Evolutionary conservation across 2,797 vertebrate species (phyloP), one percentile per base, ranked within the genome.

Genomic region (Dromococcyx pavoninus): DNA sequence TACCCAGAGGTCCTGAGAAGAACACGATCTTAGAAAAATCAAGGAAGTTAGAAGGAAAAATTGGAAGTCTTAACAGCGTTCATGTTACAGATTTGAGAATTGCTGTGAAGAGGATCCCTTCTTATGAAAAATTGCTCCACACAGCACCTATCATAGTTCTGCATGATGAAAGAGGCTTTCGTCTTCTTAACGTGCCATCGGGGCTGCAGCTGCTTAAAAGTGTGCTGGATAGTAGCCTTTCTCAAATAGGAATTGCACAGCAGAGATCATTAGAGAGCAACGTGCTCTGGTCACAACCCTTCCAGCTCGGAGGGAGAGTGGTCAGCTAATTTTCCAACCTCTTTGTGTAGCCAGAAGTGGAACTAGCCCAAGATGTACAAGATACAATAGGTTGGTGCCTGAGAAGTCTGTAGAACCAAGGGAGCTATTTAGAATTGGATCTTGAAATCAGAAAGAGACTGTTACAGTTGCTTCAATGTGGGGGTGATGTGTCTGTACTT

Each of bases 361-460:
- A 87, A 57, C 27, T 64, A 87, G 35, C 74, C 67, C 81, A 79
- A 74, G 65, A 76, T 6, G 24, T 33, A 17, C 11, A 48, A 65
- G 33, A 64, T 69, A 60, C 39, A 76, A 79, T 64, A 82, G 48
- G 46, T 65, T 87, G 15, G 50, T 57, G 37, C 33, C 67, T 92
- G 74, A 73, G 28, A 91, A 85, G 60, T 64, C 71, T 0, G 0
- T 67, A 82, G 92, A 83, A n/a, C 30, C 54, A 73, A 22, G 17
- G 28, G 25, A 85, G 19, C 71, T 88, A 64, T 91, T 96, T 66
- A 94, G 39, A 84, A 85, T 48, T 79, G 53, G 37, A 66, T 87
- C 77, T 82, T 91, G 56, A 92, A 93, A 91, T 46, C 4, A 71
- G 85, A 92, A 93, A 81, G 21, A 56, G 91, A 44, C 60, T 73